Evolutionary conservation across 2,113 vertebrate species (phyloP).

Genomic region (Eonycteris spelaea): DNA sequence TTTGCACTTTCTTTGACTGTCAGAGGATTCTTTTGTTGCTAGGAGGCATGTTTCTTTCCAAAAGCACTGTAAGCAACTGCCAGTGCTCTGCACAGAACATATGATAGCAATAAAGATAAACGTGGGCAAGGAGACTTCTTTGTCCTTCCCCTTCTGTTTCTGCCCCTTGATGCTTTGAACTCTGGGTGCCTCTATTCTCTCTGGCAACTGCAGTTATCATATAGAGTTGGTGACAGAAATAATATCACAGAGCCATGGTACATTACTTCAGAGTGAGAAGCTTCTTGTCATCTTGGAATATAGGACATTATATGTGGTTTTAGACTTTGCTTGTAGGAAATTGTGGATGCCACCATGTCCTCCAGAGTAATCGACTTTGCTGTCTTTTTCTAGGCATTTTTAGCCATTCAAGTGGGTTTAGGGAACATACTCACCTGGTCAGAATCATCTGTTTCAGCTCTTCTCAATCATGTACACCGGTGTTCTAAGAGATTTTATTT

Average conservation of each 20-base stretch:
- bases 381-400: slow-evolving; percentile 34
- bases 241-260: background rate
- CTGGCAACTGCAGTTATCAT: background rate
- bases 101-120: slow-evolving; percentile 18
- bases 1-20: slow-evolving; percentile 45
- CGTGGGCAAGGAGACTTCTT: background rate
- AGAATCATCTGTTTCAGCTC: background rate
- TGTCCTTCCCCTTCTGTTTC: background rate
- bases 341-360: background rate
- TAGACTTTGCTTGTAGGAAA: slow-evolving; percentile 4
- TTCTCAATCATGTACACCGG: background rate
- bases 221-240: background rate
- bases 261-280: background rate
- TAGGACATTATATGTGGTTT: background rate
- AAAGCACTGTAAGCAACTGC: background rate
- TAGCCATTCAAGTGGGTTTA: background rate
- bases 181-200: background rate
- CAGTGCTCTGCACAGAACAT: background rate
- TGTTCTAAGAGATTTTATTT: background rate
- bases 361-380: background rate
- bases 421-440: background rate
- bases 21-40: background rate
- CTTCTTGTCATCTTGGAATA: slow-evolving; percentile 23
- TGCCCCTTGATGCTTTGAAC: slow-evolving; percentile 29
- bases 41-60: background rate